A percentile compares a stretch with the other conserved stretches of the same genome.
Evolutionary conservation across 1,140 invertebrate species (phyloP).

Genomic region (Periplaneta americana): DNA sequence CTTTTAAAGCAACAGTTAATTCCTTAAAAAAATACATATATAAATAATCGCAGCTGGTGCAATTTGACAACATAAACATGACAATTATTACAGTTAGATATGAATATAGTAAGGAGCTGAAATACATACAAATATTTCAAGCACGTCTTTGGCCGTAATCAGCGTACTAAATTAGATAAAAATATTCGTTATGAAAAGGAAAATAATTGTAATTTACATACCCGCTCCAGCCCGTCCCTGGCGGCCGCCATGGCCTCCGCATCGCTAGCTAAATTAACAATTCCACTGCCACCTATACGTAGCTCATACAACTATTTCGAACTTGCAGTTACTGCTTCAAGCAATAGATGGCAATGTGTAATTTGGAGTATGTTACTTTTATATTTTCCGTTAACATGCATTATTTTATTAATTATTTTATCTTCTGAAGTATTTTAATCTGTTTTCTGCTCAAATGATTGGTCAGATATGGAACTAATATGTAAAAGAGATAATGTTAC

Average conservation of each 20-base stretch:
- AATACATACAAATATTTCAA: not conserved
- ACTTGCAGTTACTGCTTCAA: not conserved
- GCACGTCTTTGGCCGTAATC: not conserved
- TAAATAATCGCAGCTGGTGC: not conserved
- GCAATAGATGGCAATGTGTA: not conserved
- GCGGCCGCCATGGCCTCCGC: not conserved
- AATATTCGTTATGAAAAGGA: not conserved
- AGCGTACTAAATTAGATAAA: not conserved
- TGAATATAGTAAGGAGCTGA: not conserved
- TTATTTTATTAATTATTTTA: too few species aligned
- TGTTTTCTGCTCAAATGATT: too few species aligned
- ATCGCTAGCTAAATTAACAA: not conserved
- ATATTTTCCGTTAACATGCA: too few species aligned
- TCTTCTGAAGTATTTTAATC: too few species aligned
- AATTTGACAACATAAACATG: not conserved
- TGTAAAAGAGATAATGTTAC: too few species aligned
- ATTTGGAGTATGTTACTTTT: too few species aligned
- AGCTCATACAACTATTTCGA: not conserved
- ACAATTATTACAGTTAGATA: not conserved
- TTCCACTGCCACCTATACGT: not conserved
- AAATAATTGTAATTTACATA: not conserved
- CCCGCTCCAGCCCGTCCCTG: not conserved
- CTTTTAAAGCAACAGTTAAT: not conserved
- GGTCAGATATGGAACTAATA: too few species aligned
- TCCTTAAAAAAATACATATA: not conserved